Conservation (phyloP, 2,888 invertebrate species). For the Aplocera efformata region DNA sequence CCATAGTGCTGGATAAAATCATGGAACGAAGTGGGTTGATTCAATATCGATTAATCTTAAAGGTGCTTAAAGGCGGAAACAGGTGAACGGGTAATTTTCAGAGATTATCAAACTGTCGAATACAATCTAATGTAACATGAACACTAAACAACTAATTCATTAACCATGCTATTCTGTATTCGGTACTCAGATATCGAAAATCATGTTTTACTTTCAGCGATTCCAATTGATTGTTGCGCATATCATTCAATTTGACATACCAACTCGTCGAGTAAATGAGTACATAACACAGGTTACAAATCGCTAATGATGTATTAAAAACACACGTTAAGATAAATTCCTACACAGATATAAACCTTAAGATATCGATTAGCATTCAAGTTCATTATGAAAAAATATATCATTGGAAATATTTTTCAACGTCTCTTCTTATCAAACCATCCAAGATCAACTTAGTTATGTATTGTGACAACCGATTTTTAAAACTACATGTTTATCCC, state of each 20-base stretch:
- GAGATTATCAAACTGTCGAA: constrained; percentile 58
- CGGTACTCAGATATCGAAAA: constrained; percentile 18
- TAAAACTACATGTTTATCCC: constrained; percentile 75
- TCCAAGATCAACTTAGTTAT: constrained; percentile 78
- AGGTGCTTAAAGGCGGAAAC: constrained; percentile 66
- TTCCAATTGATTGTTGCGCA: constrained; percentile 22
- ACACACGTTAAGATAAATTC: constrained; percentile 75
- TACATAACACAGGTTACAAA: constrained; percentile 44
- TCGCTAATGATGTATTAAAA: constrained; percentile 60
- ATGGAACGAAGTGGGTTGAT: constrained; percentile 50
- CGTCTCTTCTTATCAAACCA: constrained; percentile 75
- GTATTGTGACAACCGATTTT: constrained; percentile 77
- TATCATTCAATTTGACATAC: constrained; percentile 7
- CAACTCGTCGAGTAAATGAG: constrained; percentile 10
- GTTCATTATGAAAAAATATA: constrained; percentile 80
- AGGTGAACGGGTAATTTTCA: constrained; percentile 52
- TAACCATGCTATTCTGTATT: constrained; percentile 54
- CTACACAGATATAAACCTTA: constrained; percentile 79
- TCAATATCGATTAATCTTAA: constrained; percentile 49
- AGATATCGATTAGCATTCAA: constrained; percentile 76
- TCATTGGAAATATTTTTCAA: constrained; percentile 79
- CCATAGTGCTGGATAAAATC: constrained; percentile 37
- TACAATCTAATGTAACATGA: constrained; percentile 78
- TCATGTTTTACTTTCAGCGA: constrained; percentile 3
- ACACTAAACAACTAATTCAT: constrained; percentile 76